Conservation (phyloP, 1,140 invertebrate species). For the Drosophila sp. region DNA sequence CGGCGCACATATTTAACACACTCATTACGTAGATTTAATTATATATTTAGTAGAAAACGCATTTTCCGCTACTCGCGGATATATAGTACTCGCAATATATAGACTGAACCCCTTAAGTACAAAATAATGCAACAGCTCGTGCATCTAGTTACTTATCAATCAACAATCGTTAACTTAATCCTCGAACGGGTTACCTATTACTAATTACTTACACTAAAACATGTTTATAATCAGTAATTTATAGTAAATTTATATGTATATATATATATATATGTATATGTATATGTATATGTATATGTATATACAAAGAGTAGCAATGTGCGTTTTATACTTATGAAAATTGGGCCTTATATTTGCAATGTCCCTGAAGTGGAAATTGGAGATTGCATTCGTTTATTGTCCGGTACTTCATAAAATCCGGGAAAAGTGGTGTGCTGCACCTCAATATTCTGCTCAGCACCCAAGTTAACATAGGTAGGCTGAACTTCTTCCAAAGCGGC, state of each 20-base stretch:
- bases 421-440: conserved; percentile 81
- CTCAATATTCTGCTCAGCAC: conserved; percentile 83
- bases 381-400: conserved; percentile 4
- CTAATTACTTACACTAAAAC: not conserved
- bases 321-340: not conserved
- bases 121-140: not conserved
- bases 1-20: not conserved
- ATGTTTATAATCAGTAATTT: conserved; percentile 16
- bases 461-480: conserved; percentile 77
- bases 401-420: conserved; percentile 70
- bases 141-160: not conserved
- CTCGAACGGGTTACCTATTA: not conserved
- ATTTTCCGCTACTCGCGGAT: not conserved
- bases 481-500: conserved; percentile 36
- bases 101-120: not conserved
- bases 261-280: not conserved
- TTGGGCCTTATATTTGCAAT: conserved; percentile 6
- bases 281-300: not conserved
- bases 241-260: not conserved
- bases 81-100: not conserved
- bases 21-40: not conserved
- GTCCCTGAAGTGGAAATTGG: not conserved
- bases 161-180: not conserved
- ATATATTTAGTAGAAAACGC: conserved; percentile 6
- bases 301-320: not conserved